Evolutionary conservation across 2,797 vertebrate genomes (phyloP).

Genomic region (Melanotaenia maccullochi): DNA sequence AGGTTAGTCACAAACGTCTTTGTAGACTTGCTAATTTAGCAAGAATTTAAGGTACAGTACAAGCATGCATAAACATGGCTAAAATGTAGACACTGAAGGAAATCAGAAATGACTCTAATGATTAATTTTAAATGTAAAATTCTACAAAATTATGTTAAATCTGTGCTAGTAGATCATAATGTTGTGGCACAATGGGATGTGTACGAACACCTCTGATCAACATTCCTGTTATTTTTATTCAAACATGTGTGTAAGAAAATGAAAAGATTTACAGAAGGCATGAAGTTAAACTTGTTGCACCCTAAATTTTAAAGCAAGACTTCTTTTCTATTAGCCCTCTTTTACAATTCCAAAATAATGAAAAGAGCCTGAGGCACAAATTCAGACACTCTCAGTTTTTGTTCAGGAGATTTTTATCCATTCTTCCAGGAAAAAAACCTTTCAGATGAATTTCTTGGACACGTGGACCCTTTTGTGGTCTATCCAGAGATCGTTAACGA

Average conservation of each 20-base stretch:
- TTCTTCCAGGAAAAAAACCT: not conserved
- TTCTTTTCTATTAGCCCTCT: not conserved
- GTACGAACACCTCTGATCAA: not conserved
- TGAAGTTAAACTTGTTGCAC: not conserved
- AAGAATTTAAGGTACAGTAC: conserved; percentile 7
- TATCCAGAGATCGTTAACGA: not conserved
- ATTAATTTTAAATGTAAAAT: not conserved
- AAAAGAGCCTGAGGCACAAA: not conserved
- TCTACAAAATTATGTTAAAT: not conserved
- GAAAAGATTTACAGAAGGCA: not conserved
- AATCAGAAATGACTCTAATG: not conserved
- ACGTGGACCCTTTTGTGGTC: not conserved
- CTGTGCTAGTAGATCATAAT: not conserved
- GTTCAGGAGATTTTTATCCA: not conserved
- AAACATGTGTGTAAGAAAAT: not conserved
- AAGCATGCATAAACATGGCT: conserved; percentile 18
- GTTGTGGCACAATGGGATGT: not conserved
- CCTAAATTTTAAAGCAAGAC: not conserved
- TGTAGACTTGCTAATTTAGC: conserved; percentile 29
- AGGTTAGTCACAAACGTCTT: conserved; percentile 20
- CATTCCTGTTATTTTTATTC: not conserved
- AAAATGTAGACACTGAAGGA: conserved; percentile 6
- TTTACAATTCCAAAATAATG: not conserved
- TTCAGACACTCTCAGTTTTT: not conserved
- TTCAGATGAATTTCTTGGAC: not conserved